Evolutionary conservation across 2,888 invertebrate genomes (phyloP).

Genomic region (Choreutis nemorana): DNA sequence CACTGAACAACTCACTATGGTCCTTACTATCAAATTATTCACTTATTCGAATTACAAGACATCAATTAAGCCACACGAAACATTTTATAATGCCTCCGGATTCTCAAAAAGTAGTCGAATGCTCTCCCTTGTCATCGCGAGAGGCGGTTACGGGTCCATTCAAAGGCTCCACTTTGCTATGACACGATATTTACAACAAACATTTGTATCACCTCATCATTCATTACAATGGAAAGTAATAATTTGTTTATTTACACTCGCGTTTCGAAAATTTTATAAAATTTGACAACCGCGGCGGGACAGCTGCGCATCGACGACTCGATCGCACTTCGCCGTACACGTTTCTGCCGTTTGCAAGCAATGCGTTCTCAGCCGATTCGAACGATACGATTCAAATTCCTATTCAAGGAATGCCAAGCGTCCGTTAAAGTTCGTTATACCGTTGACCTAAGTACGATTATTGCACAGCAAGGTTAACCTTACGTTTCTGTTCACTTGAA

Average conservation of each 20-base stretch:
- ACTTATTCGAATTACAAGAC: conserved; percentile 53
- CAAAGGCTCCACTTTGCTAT: conserved; percentile 48
- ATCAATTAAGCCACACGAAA: conserved; percentile 60
- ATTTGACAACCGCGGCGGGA: conserved; percentile 56
- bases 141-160: conserved; percentile 58
- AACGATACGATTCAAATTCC: conserved; percentile 46
- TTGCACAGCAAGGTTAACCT: conserved; percentile 43
- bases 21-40: conserved; percentile 58
- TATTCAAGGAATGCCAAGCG: conserved; percentile 17
- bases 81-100: conserved; percentile 63
- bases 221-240: conserved; percentile 47
- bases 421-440: conserved; percentile 31
- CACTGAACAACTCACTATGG: conserved; percentile 58
- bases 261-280: conserved; percentile 55
- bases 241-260: conserved; percentile 62
- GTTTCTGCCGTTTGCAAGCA: conserved; percentile 48
- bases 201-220: conserved; percentile 57
- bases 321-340: conserved; percentile 66
- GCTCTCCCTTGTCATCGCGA: conserved; percentile 66
- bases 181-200: conserved; percentile 53
- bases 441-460: conserved; percentile 52
- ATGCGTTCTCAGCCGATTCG: conserved; percentile 16
- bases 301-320: conserved; percentile 64
- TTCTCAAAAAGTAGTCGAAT: conserved; percentile 61
- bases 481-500: too few species aligned